Base-by-base conservation (phyloP, 2,113 vertebrate species). In the Euleptes europaea region DNA sequence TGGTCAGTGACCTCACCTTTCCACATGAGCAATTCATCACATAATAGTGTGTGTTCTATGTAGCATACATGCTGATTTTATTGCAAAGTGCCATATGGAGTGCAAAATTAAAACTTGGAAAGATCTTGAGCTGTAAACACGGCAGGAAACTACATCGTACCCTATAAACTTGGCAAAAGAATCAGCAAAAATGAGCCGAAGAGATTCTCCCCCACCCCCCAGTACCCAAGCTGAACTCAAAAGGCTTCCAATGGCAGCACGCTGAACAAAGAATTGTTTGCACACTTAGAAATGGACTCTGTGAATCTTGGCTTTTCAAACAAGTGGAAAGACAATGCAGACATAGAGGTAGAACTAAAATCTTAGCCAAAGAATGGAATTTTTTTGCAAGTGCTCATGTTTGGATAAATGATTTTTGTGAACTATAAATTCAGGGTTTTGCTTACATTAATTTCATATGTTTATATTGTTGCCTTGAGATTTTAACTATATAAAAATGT, bases 101-200 rank as follows among this genome's bases (percentile, higher is more conserved):
- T 82, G 12, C 77, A 17, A 85, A 0, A 76, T 8, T 86, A 72
- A 4, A 74, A 82, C 10, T 74, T 78, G 31, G 33, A 82, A 84
- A 78, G 69, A 69, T 86, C 82, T 63, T 67, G 51, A 49, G 69
- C 66, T 84, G 71, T 76, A 84, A 88, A 76, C 71, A 63, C 78
- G 69, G 86, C 40, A n/a, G 63, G 26, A 70, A 57, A 80, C n/a
- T 40, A 17, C 21, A 19, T 76, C 42, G 23, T 67, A 40, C 65
- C 54, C 23, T 76, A 38, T 47, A 87, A 83, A 38, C 13, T 3
- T 83, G 80, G n/a, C 31, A 21, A 33, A 76, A 72, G 31, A n/a
- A 73, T 47, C 11, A 40, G 13, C 9, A 40, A 38, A 38, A 76
- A 71, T 7, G 47, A 77, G 66, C 26, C 26, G 23, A 51, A 67